Base-by-base conservation (phyloP, 2,113 vertebrate species). In the Bothrops jararaca region DNA sequence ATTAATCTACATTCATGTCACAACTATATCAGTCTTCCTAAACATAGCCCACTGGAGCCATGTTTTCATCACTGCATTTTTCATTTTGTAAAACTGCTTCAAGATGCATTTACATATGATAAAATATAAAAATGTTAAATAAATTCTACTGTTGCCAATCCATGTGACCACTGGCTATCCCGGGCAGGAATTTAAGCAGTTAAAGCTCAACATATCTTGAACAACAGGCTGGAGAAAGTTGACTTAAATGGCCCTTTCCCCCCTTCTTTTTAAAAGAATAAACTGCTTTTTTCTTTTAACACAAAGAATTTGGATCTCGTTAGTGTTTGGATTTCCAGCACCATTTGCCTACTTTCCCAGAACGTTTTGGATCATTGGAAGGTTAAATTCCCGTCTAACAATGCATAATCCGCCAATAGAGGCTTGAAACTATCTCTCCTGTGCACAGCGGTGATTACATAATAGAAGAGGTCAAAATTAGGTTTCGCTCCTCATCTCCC, bases 401-500 rank as follows among this genome's bases (percentile, higher is more conserved):
- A 69, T 74, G 12, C 85, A 89, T 88, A 22, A 91, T n/a, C 69
- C 58, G 74, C 86, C 86, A 90, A 85, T 56, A 56, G 92, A 56
- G 80, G 89, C 57, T 50, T 87, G 48, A 87, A 91, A 12, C 94
- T 88, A 22, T 58, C 94, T 74, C 89, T 93, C 94, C 90, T 20
- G 6, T 60, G 85, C 53, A 39, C 89, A 95, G 93, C 69, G 50
- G 87, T n/a, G 93, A 94, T 26, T 95, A 94, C 93, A 95, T 89
- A 95, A 95, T 56, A 88, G 89, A 92, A 95, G 94, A 95, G 95
- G 95, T 95, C 95, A 96, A 92, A 95, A 88, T 0, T 2, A 96
- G 90, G 92, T 95, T 96, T 95, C 93, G 88, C 85, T 95, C 74
- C 24, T 80, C 42, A 80, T 0, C 12, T 89, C 94, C 93, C 94